phyloP scores from a whole-genome alignment of 2,888 invertebrate species.

The Pollenia griseotomentosa region DNA sequence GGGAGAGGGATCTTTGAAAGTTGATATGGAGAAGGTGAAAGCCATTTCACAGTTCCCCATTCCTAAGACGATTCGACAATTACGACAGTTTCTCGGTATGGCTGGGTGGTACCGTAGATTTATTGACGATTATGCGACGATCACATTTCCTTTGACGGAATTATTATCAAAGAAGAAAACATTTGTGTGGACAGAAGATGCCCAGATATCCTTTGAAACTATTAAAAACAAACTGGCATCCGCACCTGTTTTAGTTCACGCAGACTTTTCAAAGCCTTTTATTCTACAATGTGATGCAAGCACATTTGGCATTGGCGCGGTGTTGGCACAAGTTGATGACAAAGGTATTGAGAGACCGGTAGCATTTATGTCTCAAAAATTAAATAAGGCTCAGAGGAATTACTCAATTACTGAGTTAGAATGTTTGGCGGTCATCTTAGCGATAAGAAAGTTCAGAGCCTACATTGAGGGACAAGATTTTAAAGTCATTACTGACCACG shows the following conservation, averaged over 20 bases:
- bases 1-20: neutral
- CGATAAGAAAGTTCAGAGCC: neutral
- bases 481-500: neutral
- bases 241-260: neutral
- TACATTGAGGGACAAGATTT: neutral
- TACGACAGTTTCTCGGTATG: conserved; percentile 23
- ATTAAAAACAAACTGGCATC: neutral
- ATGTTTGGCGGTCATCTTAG: neutral
- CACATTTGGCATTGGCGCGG: neutral
- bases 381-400: conserved; percentile 13
- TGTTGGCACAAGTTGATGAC: neutral
- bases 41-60: neutral
- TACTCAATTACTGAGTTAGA: conserved; percentile 18
- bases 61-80: conserved; percentile 5
- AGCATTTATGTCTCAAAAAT: neutral
- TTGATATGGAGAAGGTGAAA: neutral
- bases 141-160: conserved; percentile 6
- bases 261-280: neutral
- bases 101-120: conserved; percentile 1
- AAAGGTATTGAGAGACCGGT: neutral
- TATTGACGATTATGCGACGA: too few species aligned
- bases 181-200: neutral
- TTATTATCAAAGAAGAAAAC: neutral
- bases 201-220: neutral
- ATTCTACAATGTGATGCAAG: neutral